These are phyloP conservation scores for Sorex araneus DNA, from an alignment of 2,113 vertebrate species.

Conservation along the genomic window DNA sequence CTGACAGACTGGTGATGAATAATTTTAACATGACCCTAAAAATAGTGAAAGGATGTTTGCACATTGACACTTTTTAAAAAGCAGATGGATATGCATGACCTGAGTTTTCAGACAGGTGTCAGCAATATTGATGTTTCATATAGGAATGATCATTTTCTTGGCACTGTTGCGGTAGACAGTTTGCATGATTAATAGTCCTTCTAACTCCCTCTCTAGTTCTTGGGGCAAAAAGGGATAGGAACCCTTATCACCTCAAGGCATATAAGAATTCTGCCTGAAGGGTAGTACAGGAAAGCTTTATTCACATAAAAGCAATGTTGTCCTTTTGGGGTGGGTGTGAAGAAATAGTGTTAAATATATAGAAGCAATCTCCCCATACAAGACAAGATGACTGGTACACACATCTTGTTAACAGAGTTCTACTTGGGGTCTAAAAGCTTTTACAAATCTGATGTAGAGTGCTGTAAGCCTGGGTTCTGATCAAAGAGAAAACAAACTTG, in stretches of 20 bases:
- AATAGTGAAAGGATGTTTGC: slow-evolving; percentile 87
- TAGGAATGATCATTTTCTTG: slow-evolving; percentile 82
- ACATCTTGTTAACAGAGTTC: slow-evolving; percentile 1
- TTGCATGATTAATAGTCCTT: slow-evolving; percentile 83
- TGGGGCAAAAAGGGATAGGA: slow-evolving; percentile 69
- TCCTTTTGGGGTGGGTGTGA: background rate
- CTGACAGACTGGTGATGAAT: slow-evolving; percentile 88
- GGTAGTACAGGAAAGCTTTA: slow-evolving; percentile 46
- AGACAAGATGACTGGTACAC: background rate
- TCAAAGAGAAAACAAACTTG: background rate
- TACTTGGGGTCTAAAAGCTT: background rate
- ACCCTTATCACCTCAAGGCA: slow-evolving; percentile 61
- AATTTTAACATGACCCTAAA: slow-evolving; percentile 89
- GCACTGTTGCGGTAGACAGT: slow-evolving; percentile 68
- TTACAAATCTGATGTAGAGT: background rate
- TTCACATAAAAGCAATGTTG: slow-evolving; percentile 7
- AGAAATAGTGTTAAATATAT: slow-evolving; percentile 38
- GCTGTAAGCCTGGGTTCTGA: background rate
- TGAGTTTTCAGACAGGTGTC: slow-evolving; percentile 86
- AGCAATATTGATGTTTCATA: slow-evolving; percentile 78
- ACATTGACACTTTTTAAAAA: slow-evolving; percentile 85
- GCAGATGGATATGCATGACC: slow-evolving; percentile 89
- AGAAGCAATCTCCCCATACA: background rate
- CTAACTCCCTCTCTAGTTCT: slow-evolving; percentile 42
- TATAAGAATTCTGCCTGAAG: slow-evolving; percentile 65